Base-by-base conservation (phyloP, 2,113 vertebrate species). In the Myanophis thanlyinensis region DNA sequence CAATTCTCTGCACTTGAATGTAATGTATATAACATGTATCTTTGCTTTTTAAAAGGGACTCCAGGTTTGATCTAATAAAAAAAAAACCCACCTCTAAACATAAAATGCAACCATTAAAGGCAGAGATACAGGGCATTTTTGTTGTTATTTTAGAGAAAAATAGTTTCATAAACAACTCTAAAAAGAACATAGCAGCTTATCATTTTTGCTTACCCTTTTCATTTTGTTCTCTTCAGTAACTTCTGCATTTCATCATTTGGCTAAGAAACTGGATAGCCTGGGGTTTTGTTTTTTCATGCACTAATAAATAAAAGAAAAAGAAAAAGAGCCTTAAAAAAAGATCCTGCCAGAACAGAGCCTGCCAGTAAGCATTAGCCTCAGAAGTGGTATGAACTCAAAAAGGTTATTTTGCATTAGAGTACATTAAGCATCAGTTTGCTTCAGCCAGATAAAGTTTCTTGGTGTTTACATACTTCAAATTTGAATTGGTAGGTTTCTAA, bases 391-490 rank as follows among this genome's bases (percentile, higher is more conserved):
- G 93, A 30, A 49, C 35, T 95, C 92, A 95, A 93, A 95, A 97
- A 97, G 93, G 92, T 95, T 97, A 93, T 93, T 92, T 96, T 93
- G 80, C 49, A 97, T 94, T 97, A 94, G 52, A 96, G 95, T 94
- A 93, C 52, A 96, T 97, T 95, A 97, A 97, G 94, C 53, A 96
- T 97, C 95, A 94, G 97, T 97, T 94, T 96, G 46, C 35, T 92
- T 97, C 93, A 96, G 92, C 91, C 88, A 96, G 94, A 93, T 96
- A 97, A 96, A 96, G 47, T 94, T 93, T 54, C 49, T 9, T 47
- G 87, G 92, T 96, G 95, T 96, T 97, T 97, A 97, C 96, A 93
- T 96, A 95, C 94, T 96, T 46, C 59, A 96, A 56, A 97, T 97
- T 96, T 97, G 88, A 90, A 94, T 90, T 93, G n/a, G 48, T 30